Evolutionary conservation across 2,113 vertebrate species (phyloP), one percentile per base, ranked within the genome.

Genomic region (Oncorhynchus clarkii): DNA sequence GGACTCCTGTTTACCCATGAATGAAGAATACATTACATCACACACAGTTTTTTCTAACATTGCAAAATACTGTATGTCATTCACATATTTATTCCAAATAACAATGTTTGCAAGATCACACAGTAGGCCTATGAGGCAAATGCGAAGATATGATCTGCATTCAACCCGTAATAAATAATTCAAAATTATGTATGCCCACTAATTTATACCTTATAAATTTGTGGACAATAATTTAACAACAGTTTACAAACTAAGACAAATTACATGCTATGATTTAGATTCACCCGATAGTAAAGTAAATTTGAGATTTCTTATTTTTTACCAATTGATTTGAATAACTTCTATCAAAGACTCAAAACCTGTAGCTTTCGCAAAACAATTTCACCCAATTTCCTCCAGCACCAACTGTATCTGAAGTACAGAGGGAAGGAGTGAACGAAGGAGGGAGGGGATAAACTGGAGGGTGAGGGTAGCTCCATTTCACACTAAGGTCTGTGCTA

Each of bases 401-500:
- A 59, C 26, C 3, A 16, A 22, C 59, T 1, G n/a, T 49, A n/a
- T 67, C 26, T 0, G 20, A 73, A 14, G 48, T 78, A 51, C 22
- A 2, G 51, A 76, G n/a, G 71, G 4, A 6, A 67, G 73, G 24
- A 31, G 3, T 60, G 65, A 24, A 45, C 9, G 39, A 45, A 11
- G 39, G 9, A 45, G 39, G 39, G 9, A 5, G 70, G 31, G 18
- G 20, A 39, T 18, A 54, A 18, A 54, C 51, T 54, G 51, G 3
- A 54, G 51, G 51, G 62, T 13, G 24, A 27, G 7, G 62, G 80
- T 72, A 27, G 60, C 75, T 87, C 73, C 72, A 64, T 84, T 84
- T 84, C 85, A 83, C 80, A 71, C 84, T 77, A 11, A 62, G 76
- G 77, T 71, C 77, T 70, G 79, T 82, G 80, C 84, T 91, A 86